Base-by-base conservation (phyloP, 2,888 invertebrate genomes). In the Entomobrya multifasciata region DNA sequence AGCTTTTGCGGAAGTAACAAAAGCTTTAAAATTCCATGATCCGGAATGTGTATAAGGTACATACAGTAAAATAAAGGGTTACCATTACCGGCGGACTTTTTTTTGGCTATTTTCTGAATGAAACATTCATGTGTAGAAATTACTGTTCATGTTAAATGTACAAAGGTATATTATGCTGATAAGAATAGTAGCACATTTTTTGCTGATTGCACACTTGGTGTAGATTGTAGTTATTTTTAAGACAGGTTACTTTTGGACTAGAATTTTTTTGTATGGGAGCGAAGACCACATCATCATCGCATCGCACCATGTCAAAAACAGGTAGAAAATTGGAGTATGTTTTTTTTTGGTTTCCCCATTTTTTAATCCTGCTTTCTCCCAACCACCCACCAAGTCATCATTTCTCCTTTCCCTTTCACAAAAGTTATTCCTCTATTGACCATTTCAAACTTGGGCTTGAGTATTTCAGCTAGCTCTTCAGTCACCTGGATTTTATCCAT, bases 381-480 rank as follows among this genome's bases (percentile, higher is more conserved):
- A 20, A 55, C 47, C 67, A 86, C 44, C 80, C 81, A 97, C 93
- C 96, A 98, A 0, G 98, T 98, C 89, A 97, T 94, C 98, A 98
- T 98, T 90, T 96, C 96, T 22, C 98, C 98, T 93, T 98, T 98
- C 82, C 98, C 98, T 93, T 98, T 98, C 15, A 98, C 98, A 92
- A 96, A 95, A 78, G 98, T 95, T 88, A 95, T 95, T 20, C 98
- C 98, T 4, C 98, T 95, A 92, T 97, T 97, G 36, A 95, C 95
- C 57, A 98, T 93, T 52, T 95, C 94, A 93, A 96, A 98, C 55
- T 97, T 97, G 17, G 94, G 93, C 90, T 94, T 93, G 65, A 98
- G 93, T 91, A 98, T 96, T 91, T 96, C 96, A 92, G 95, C 95
- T 88, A 97, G 95, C 93, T 98, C 98, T 92, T 97, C 95, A 0